phyloP scores from a whole-genome alignment of 2,888 invertebrate genomes.

The Agrochola circellaris region DNA sequence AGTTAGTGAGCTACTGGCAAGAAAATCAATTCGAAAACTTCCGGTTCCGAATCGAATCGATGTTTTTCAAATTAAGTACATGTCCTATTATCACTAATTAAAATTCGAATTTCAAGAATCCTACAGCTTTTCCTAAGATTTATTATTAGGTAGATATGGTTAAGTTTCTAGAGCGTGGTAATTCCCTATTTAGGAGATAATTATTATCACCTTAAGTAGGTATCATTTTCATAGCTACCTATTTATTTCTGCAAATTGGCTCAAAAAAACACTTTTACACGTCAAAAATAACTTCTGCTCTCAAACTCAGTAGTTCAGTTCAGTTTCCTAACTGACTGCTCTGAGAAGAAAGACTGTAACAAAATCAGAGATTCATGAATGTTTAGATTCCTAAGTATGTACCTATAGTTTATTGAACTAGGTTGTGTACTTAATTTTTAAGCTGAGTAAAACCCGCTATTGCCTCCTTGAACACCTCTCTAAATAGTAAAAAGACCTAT shows the following conservation, averaged over 20 bases:
- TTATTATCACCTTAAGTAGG: no score
- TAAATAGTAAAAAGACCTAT: slow-evolving; percentile 2
- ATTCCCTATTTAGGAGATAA: no score
- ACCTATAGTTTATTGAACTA: background rate
- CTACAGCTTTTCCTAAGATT: background rate
- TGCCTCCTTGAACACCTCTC: background rate
- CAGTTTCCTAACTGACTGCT: no score
- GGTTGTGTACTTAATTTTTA: background rate
- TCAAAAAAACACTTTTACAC: no score
- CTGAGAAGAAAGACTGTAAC: no score
- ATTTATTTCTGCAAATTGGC: no score
- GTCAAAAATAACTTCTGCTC: no score
- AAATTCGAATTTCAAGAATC: background rate
- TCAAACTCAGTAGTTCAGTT: no score
- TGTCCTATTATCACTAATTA: background rate
- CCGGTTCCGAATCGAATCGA: background rate
- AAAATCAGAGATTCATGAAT: no score
- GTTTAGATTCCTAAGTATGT: background rate
- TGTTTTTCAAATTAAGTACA: background rate
- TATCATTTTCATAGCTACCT: no score
- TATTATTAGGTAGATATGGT: background rate
- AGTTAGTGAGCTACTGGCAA: background rate
- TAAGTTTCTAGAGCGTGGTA: background rate
- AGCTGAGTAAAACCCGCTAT: background rate
- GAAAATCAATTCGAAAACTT: background rate